Conservation (phyloP, 1,140 invertebrate species). For the Apocrypta bakeri region DNA sequence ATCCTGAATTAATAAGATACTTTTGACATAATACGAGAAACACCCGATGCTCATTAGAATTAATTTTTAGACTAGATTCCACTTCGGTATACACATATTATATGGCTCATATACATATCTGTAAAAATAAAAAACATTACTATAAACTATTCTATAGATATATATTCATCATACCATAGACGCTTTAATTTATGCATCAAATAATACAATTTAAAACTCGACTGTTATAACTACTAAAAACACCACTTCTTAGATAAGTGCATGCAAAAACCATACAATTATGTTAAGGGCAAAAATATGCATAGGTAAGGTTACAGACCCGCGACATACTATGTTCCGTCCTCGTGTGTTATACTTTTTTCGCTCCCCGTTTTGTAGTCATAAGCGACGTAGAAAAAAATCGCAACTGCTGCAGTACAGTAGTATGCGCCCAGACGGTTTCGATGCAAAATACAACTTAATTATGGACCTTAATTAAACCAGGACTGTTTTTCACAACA, state of each 20-base stretch:
- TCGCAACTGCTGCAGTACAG: too few species aligned
- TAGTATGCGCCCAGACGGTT: background rate
- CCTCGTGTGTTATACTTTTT: constrained; percentile 5
- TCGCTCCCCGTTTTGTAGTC: background rate
- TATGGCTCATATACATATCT: too few species aligned
- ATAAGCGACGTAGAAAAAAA: background rate
- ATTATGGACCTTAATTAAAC: background rate
- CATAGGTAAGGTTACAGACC: background rate
- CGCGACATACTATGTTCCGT: background rate
- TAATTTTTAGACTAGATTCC: too few species aligned
- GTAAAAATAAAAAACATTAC: too few species aligned
- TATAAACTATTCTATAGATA: too few species aligned
- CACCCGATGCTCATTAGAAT: too few species aligned
- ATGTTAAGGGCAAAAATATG: too few species aligned
- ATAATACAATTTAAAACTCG: too few species aligned
- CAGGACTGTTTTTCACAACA: background rate
- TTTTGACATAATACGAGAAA: too few species aligned
- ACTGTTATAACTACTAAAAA: background rate
- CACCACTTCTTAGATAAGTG: background rate
- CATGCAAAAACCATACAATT: background rate
- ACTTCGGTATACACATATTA: too few species aligned
- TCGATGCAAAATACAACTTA: constrained; percentile 19
- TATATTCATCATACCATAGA: too few species aligned
- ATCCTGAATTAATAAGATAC: too few species aligned
- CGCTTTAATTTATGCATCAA: background rate